Base-by-base conservation (phyloP, 2,113 vertebrate species). In the Psettodes erumei region DNA sequence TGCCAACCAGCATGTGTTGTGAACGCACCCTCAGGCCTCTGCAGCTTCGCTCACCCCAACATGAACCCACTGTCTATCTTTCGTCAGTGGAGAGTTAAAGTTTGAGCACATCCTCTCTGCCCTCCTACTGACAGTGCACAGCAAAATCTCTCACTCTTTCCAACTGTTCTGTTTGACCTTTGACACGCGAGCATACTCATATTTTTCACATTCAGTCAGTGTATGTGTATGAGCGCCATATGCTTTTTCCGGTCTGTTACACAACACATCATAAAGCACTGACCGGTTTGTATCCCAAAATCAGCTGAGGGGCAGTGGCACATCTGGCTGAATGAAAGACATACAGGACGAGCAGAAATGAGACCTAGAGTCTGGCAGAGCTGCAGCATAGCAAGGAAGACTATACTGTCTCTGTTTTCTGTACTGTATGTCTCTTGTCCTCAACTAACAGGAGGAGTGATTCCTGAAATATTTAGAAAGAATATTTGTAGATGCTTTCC, bases 81-180 rank as follows among this genome's bases (percentile, higher is more conserved):
- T 87, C 85, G 85, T 81, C 74, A 71, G 55, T 59, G 43, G 15
- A 64, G 38, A 83, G 61, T 70, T 76, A 38, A 81, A 68, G 73
- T 78, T 67, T 23, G 62, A 76, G 59, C 77, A 88, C 86, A 84
- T 91, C 89, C 90, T 82, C 81, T 68, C 75, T 61, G 50, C 25
- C 80, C 84, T 86, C 56, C 63, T 85, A 84, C 88, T 90, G 91
- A 90, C 72, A 8, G 11, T 55, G 76, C 45, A 23, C 55, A 30
- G 45, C 51, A 60, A 19, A 79, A 45, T 66, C 85, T 77, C 54
- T 74, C 54, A n/a, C 35, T 63, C 76, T 84, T 45, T 61, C 85
- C 80, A 79, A 83, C 84, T 54, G 73, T 8, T 33, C 71, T 8
- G 11, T 65, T 71, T 74, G 58, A 84, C 86, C 82, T 84, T 55